Evolutionary conservation across 92 coral and sea anemone genomes (phyloP), one percentile per base, ranked within the genome.

Genomic region (Montipora capitata): DNA sequence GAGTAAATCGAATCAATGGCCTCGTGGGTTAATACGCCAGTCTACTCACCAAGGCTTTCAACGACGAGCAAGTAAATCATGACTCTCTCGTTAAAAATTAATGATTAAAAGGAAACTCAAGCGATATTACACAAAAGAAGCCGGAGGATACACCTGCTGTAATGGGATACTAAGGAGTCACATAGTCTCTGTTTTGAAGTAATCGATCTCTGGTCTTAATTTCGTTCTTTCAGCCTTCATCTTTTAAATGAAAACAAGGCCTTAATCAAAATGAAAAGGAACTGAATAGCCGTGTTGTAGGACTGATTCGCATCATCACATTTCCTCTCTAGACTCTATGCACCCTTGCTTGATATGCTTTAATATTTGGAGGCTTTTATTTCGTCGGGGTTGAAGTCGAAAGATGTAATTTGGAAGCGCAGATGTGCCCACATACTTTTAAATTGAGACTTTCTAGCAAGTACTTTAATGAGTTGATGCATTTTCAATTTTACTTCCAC

Each of bases 91-190:
- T 68, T 68, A 68, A 68, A 81, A 52, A 49, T 81, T 81, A 81
- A 81, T 81, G n/a, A 40, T 12, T 20, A 15, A 54, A 48, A 40
- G 20, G 84, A 68, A 54, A 81, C 76, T 67, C 38, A 81, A n/a
- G 77, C 77, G 77, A 68, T 54, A 40, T 9, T 18, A 68, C 18
- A 81, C 85, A 81, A 81, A 65, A 67, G 85, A 49, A 14, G 52
- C 76, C 5, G 76, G 5, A n/a, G 5, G 16, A 68, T 81, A 72
- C 85, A 81, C 85, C 85, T 81, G 85, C 68, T 68, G 85, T 10
- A 51, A 81, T 51, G 68, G 66, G 68, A 81, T 69, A 81, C 77
- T 52, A 15, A 43, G 56, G 40, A 42, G 64, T 45, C 58, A 54
- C 10, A 17, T 20, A 27, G 76, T 43, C 85, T 52, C 39, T 68